Evolutionary conservation across 2,888 invertebrate genomes (phyloP), one percentile per base, ranked within the genome.

Genomic region (Melieria crassipennis): DNA sequence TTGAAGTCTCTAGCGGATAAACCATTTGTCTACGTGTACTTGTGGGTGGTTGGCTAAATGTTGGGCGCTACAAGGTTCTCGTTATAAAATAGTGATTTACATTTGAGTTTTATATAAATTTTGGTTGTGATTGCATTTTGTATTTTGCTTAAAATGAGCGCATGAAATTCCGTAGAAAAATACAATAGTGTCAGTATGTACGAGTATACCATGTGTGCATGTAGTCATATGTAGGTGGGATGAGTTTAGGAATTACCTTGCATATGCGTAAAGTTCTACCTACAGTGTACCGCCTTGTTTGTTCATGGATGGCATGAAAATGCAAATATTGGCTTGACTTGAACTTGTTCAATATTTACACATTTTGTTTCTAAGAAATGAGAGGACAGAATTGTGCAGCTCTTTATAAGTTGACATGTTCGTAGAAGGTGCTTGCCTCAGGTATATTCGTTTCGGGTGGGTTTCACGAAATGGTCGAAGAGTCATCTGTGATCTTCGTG

Each of bases 141-240:
- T 9, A 46, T 47, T n/a, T 30, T 30, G 30, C 30, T 30, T 30
- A 30, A 75, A 75, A 77, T 75, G 77, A 76, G 79, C 77, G 78
- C 75, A 78, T 80, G 79, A 78, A 77, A 78, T 77, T 78, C 80
- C 76, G 83, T 85, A 85, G 85, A 85, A 85, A 85, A 85, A 85
- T 85, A 85, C 83, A 76, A 75, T 73, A 75, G 56, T 13, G 13
- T 61, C 16, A 46, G 10, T 13, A 16, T 55, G 5, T n/a, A 10
- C 13, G 43, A 65, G 43, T 50, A 30, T 30, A 30, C 30, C 30
- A 30, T 30, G 30, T 30, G 30, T 30, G 30, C 30, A 30, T 30
- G 30, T 30, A 30, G 30, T 5, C 13, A 83, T 83, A 82, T 80
- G 77, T 81, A 84, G 84, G 85, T 84, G 84, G 84, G 84, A 83